Percentiles rank a stretch among this genome's conserved stretches.
Evolutionary conservation across 37 sponge, comb jelly and placozoan genomes (phyloP).

Genomic region (Diacarnus erythraeanus): DNA sequence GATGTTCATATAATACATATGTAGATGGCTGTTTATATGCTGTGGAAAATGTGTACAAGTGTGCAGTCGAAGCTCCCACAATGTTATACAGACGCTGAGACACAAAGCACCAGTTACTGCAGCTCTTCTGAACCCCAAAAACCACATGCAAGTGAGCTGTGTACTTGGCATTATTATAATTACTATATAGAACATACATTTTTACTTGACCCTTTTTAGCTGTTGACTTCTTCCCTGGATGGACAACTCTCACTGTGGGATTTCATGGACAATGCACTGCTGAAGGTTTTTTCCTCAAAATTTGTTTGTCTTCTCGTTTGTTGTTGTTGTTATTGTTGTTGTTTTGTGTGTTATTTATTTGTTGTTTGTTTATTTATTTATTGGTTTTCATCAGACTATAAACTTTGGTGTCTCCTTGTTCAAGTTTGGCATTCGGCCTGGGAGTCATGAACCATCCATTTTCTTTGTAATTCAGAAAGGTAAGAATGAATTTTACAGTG

Average conservation of each 20-base stretch:
- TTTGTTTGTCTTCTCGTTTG: too few species aligned
- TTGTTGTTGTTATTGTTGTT: too few species aligned
- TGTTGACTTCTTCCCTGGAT: constrained; percentile 67
- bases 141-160: constrained; percentile 55
- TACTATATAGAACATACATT: background rate
- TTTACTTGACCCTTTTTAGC: constrained; percentile 28
- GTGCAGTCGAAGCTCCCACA: constrained; percentile 36
- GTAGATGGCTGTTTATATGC: constrained; percentile 56
- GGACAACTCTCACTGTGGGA: constrained; percentile 74
- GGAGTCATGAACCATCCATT: constrained; percentile 19
- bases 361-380: too few species aligned
- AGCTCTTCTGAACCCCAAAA: constrained; percentile 32
- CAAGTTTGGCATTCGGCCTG: constrained; percentile 47
- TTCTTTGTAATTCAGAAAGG: constrained; percentile 34
- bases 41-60: constrained; percentile 56
- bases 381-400: constrained; percentile 25
- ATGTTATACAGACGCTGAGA: constrained; percentile 37
- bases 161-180: background rate
- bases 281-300: constrained; percentile 67
- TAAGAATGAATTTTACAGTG: constrained; percentile 4
- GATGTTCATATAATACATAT: too few species aligned
- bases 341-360: too few species aligned
- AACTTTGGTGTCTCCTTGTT: constrained; percentile 51
- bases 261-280: constrained; percentile 56
- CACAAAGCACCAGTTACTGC: constrained; percentile 49